Conservation (phyloP, 2,797 vertebrate genomes). For the Eleutherodactylus coqui region DNA sequence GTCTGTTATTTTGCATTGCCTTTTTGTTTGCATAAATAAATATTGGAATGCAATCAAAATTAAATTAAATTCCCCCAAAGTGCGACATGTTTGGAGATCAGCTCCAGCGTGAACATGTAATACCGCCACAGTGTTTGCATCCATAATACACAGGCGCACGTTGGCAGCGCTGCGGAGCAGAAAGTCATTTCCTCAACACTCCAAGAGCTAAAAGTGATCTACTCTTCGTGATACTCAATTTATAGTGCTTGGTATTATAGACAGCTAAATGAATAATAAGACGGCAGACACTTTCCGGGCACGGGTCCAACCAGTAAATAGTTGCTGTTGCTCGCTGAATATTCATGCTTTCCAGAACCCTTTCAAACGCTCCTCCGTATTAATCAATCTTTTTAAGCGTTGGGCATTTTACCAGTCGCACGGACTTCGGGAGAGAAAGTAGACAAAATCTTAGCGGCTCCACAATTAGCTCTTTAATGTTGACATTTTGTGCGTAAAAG, state of each 20-base stretch:
- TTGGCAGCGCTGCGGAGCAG: not conserved
- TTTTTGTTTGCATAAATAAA: not conserved
- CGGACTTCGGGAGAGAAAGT: not conserved
- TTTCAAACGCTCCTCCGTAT: not conserved
- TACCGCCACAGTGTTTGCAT: not conserved
- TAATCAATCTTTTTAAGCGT: constrained; percentile 19
- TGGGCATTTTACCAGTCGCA: not conserved
- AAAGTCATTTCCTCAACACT: not conserved
- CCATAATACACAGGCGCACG: not conserved
- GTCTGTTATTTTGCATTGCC: not conserved
- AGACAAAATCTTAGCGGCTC: no score
- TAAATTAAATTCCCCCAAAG: not conserved
- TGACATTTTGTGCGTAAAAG: not conserved
- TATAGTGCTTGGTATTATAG: constrained; percentile 28
- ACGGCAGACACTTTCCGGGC: constrained; percentile 28
- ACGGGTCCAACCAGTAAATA: constrained; percentile 20
- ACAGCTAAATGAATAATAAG: constrained; percentile 35
- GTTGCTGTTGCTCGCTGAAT: constrained; percentile 35
- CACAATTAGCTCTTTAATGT: not conserved
- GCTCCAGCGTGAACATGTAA: not conserved
- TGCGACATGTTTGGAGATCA: not conserved
- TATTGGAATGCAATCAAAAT: not conserved
- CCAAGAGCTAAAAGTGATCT: constrained; percentile 20
- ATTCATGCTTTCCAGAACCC: constrained; percentile 32
- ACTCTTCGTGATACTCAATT: not conserved